These are phyloP conservation scores for Capitella teleta DNA, from an alignment of 1,140 invertebrate species.

Conservation along the genomic window DNA sequence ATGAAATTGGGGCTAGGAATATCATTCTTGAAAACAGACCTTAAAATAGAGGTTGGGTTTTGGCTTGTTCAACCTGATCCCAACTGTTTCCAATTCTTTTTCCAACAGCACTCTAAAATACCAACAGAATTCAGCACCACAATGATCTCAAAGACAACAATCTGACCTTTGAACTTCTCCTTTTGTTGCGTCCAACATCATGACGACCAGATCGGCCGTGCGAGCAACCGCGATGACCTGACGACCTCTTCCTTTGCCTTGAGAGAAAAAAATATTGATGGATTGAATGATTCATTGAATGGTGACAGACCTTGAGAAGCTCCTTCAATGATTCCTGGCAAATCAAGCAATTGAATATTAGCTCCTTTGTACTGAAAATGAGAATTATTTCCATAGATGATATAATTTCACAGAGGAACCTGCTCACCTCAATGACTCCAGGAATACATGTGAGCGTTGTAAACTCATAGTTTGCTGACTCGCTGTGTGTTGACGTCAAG, in stretches of 20 bases:
- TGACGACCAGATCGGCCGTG: slow-evolving; percentile 91
- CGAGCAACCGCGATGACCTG: slow-evolving; percentile 88
- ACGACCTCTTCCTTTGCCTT: slow-evolving; percentile 57
- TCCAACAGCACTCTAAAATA: slow-evolving; percentile 60
- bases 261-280: not conserved
- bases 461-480: slow-evolving; percentile 95
- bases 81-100: slow-evolving; percentile 88
- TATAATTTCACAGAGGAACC: slow-evolving; percentile 14
- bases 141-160: not conserved
- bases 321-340: slow-evolving; percentile 92
- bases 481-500: slow-evolving; percentile 57
- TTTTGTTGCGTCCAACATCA: slow-evolving; percentile 98
- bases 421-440: slow-evolving; percentile 75
- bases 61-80: slow-evolving; percentile 83
- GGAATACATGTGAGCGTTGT: slow-evolving; percentile 99
- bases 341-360: slow-evolving; percentile 94
- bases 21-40: slow-evolving; percentile 43
- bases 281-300: not conserved
- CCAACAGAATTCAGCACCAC: not conserved
- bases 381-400: not conserved
- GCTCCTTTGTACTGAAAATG: slow-evolving; percentile 71
- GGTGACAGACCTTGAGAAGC: slow-evolving; percentile 63
- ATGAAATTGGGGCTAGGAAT: not conserved
- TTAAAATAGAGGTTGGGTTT: slow-evolving; percentile 98
- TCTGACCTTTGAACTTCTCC: slow-evolving; percentile 73